These are phyloP conservation scores for Melanostoma mellinum DNA, from an alignment of 2,888 invertebrate species.

Conservation along the genomic window DNA sequence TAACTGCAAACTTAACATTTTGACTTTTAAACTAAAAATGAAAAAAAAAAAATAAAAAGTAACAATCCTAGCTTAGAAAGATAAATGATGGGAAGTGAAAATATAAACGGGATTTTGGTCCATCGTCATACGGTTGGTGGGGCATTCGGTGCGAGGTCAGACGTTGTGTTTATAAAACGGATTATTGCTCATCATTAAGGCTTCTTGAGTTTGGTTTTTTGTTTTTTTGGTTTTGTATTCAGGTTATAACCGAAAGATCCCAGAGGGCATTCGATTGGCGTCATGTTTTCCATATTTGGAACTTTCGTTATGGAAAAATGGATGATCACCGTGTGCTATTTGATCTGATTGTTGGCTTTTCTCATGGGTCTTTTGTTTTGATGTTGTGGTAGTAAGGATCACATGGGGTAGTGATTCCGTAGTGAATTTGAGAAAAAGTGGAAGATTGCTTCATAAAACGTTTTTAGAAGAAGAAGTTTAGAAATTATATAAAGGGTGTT, in stretches of 20 bases:
- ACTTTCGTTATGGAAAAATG: slow-evolving; percentile 25
- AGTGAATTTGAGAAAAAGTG: too few relatives aligned
- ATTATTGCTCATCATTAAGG: slow-evolving; percentile 66
- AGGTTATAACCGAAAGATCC: slow-evolving; percentile 32
- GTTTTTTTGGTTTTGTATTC: slow-evolving; percentile 23
- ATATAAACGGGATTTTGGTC: slow-evolving; percentile 44
- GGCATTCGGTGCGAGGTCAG: slow-evolving; percentile 22
- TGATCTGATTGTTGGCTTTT: slow-evolving; percentile 19
- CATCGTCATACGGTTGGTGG: not conserved
- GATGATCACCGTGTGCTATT: slow-evolving; percentile 2
- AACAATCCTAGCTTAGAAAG: slow-evolving; percentile 44
- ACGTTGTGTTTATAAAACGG: slow-evolving; percentile 35
- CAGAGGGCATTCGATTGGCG: slow-evolving; percentile 41
- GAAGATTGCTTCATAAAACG: too few relatives aligned
- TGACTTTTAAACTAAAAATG: slow-evolving; percentile 49
- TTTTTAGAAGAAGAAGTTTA: too few relatives aligned
- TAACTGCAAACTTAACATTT: slow-evolving; percentile 71
- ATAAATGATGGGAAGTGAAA: slow-evolving; percentile 70
- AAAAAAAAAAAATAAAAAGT: slow-evolving; percentile 19
- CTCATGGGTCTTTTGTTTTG: slow-evolving; percentile 10
- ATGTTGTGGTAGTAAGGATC: not conserved
- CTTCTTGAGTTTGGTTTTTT: slow-evolving; percentile 22
- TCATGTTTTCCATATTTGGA: slow-evolving; percentile 42
- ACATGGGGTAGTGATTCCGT: too few relatives aligned
- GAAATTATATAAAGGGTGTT: too few relatives aligned